A percentile compares a stretch with the other conserved stretches of the same genome.
These are phyloP conservation scores for Pseudanteris insignis DNA, from an alignment of 2,888 invertebrate genomes.

Conservation along the genomic window DNA sequence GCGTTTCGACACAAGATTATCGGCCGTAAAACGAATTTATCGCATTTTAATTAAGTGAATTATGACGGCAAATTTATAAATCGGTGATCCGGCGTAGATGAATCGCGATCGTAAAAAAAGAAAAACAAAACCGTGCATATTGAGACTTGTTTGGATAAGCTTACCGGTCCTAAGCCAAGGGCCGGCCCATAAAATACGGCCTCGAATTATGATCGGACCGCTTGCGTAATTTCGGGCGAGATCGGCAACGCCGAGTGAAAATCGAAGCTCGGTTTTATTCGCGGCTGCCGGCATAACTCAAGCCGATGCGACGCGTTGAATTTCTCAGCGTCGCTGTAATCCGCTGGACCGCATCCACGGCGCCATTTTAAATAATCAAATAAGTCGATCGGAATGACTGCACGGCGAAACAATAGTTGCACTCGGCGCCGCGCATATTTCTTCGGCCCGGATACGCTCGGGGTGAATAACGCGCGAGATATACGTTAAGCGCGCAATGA, in stretches of 20 bases:
- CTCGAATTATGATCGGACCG: slow-evolving; percentile 36
- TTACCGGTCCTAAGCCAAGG: slow-evolving; percentile 16
- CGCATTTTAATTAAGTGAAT: slow-evolving; percentile 39
- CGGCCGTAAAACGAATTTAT: slow-evolving; percentile 30
- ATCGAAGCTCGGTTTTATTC: slow-evolving; percentile 27
- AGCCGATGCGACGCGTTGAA: slow-evolving; percentile 18
- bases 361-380: too few relatives aligned
- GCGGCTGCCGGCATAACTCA: slow-evolving; percentile 29
- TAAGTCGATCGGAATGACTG: slow-evolving; percentile 23
- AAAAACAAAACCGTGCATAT: slow-evolving; percentile 17
- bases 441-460: background rate
- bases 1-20: slow-evolving; percentile 15
- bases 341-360: too few relatives aligned
- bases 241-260: slow-evolving; percentile 13
- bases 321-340: slow-evolving; percentile 29
- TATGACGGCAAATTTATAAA: slow-evolving; percentile 32
- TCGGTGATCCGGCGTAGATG: slow-evolving; percentile 11
- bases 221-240: slow-evolving; percentile 35
- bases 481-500: slow-evolving; percentile 33
- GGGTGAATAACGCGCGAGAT: slow-evolving; percentile 21
- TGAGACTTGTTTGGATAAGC: slow-evolving; percentile 20
- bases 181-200: slow-evolving; percentile 37
- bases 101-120: slow-evolving; percentile 13
- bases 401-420: slow-evolving; percentile 26
- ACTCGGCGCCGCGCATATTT: slow-evolving; percentile 1